These are phyloP conservation scores for Bubo bubo DNA, from an alignment of 2,113 vertebrate species.

Conservation along the genomic window DNA sequence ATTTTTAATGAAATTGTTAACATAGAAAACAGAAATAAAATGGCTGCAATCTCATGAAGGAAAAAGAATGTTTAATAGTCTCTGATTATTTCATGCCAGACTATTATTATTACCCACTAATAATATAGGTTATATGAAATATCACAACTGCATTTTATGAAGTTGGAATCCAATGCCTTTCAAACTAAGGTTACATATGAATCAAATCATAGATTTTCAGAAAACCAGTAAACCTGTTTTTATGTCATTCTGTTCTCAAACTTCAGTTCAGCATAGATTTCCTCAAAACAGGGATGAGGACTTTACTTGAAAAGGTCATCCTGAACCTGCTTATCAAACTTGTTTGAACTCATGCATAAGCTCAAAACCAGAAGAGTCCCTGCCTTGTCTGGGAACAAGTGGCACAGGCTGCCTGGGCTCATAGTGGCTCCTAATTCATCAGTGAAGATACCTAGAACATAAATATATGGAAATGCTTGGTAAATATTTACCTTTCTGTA, in stretches of 20 bases:
- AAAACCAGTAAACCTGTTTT: neutral
- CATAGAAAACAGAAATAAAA: neutral
- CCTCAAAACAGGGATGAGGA: neutral
- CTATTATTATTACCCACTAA: neutral
- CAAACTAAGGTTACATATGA: neutral
- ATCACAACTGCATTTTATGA: neutral
- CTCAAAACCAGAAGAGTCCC: neutral
- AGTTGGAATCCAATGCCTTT: neutral
- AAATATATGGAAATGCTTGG: neutral
- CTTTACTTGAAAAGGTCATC: neutral
- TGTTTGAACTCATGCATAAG: neutral
- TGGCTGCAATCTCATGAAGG: neutral
- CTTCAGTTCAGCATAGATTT: neutral
- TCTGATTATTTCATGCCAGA: neutral
- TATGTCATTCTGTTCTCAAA: neutral
- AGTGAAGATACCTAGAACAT: neutral
- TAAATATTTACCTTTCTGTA: neutral
- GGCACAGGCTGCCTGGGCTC: neutral
- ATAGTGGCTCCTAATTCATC: neutral
- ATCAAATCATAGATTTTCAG: neutral
- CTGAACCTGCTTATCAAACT: neutral
- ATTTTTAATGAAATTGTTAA: neutral
- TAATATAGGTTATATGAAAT: neutral
- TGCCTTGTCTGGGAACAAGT: neutral
- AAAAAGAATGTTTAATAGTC: neutral